These are phyloP conservation scores for Dioctria linearis DNA, from an alignment of 2,888 invertebrate species.

Conservation along the genomic window DNA sequence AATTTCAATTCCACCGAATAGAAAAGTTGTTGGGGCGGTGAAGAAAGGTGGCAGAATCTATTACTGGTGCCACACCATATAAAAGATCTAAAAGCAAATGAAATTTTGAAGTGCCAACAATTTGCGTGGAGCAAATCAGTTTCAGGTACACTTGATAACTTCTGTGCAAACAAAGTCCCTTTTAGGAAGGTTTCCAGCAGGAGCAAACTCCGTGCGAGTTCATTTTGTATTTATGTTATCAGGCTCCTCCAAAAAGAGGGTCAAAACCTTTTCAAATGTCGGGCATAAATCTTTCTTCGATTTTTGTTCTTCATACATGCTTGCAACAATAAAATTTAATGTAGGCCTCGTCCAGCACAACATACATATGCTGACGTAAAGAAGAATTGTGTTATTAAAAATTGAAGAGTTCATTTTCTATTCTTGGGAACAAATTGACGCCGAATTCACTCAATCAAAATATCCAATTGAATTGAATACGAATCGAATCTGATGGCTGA, in stretches of 20 bases:
- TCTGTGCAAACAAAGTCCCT: conserved; percentile 14
- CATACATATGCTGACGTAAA: not conserved
- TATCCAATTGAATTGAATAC: too few species aligned
- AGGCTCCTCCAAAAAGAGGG: not conserved
- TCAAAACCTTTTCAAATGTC: conserved; percentile 30
- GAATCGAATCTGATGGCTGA: too few species aligned
- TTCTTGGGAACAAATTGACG: too few species aligned
- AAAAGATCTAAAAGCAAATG: conserved; percentile 38
- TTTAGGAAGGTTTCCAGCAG: conserved; percentile 21
- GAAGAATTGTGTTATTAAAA: not conserved
- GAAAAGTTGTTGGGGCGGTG: not conserved
- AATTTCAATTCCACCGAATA: conserved; percentile 7
- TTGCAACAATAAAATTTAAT: not conserved
- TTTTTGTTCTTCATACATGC: not conserved
- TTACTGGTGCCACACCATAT: not conserved
- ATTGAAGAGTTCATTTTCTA: too few species aligned
- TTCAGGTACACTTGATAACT: conserved; percentile 44
- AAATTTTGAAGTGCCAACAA: conserved; percentile 48
- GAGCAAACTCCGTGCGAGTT: conserved; percentile 39
- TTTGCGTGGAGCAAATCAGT: conserved; percentile 48
- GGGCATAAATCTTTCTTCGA: conserved; percentile 10
- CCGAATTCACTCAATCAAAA: too few species aligned
- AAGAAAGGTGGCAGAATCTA: conserved; percentile 2
- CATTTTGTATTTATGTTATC: conserved; percentile 41
- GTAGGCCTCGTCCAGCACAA: too few species aligned